Evolutionary conservation across 2,888 invertebrate species (phyloP), one percentile per base, ranked within the genome.

Genomic region (Blastobasis adustella): DNA sequence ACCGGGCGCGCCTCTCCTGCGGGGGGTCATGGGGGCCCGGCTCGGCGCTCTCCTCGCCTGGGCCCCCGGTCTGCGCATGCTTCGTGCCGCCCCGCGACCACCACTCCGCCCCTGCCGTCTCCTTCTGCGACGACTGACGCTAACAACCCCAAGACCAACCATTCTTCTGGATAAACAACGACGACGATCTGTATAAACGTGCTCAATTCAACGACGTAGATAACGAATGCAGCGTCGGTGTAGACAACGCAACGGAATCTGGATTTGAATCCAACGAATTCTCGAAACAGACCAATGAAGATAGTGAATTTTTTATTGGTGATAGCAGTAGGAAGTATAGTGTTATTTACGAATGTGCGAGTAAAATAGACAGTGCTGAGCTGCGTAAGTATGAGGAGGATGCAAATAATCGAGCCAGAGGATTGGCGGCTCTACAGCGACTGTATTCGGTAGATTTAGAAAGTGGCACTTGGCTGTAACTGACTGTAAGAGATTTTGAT

Each of bases 71-170:
- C 6, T 87, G 87, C 68, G 79, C 79, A 50, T 87, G 87, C 67
- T 83, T 87, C 69, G 79, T 80, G 38, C 82, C 83, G 44, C 82
- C 70, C 1, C 58, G 84, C 45, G 85, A 82, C 65, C 90, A 90
- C 60, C 85, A 90, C 66, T 91, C 92, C 0, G 92, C 91, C 4
- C 92, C 92, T 0, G 89, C 81, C n/a, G 91, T 92, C 39, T 82
- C 90, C 10, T 91, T 92, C 72, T 90, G 89, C 66, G 90, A 86
- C n/a, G 82, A 86, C 69, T 84, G 85, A 85, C 81, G 73, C 63
- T 83, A 84, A 83, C 83, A 54, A 53, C 49, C 55, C 51, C 55
- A 60, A 48, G 47, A 50, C 39, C 59, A 69, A 23, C 61, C 61
- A 50, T 59, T 59, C 49, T 69, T 69, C 60, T 69, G 68, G 69